A percentile compares a stretch with the other conserved stretches of the same genome.
Evolutionary conservation across 2,888 invertebrate genomes (phyloP).

Genomic region (Nasonia oneida): DNA sequence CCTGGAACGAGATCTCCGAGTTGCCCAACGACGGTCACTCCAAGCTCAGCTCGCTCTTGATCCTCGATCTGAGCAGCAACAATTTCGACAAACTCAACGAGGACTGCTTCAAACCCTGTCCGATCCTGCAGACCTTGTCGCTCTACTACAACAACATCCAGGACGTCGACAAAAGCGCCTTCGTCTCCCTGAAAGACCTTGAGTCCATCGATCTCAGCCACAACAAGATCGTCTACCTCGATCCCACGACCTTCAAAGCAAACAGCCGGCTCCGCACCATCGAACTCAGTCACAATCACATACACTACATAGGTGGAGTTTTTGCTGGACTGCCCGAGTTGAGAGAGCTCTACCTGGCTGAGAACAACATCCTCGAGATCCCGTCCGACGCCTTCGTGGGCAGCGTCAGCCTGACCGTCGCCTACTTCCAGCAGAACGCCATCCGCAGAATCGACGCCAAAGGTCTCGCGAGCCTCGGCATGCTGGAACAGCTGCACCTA

Average conservation of each 20-base stretch:
- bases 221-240: slow-evolving; percentile 90
- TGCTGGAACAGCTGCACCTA: slow-evolving; percentile 91
- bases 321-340: slow-evolving; percentile 90
- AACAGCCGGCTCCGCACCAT: slow-evolving; percentile 89
- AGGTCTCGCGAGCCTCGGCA: slow-evolving; percentile 86
- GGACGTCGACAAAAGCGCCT: slow-evolving; percentile 87
- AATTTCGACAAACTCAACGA: slow-evolving; percentile 88
- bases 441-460: slow-evolving; percentile 88
- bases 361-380: slow-evolving; percentile 93
- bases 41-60: slow-evolving; percentile 85
- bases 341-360: slow-evolving; percentile 91
- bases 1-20: slow-evolving; percentile 88
- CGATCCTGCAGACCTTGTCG: slow-evolving; percentile 88
- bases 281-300: slow-evolving; percentile 93
- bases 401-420: slow-evolving; percentile 87
- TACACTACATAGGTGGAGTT: slow-evolving; percentile 91
- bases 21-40: slow-evolving; percentile 85
- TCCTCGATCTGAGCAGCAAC: slow-evolving; percentile 93
- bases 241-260: slow-evolving; percentile 86
- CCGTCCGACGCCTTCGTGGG: slow-evolving; percentile 90
- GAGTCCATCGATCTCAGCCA: slow-evolving; percentile 93
- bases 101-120: slow-evolving; percentile 89
- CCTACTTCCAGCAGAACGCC: slow-evolving; percentile 93
- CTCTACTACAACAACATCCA: slow-evolving; percentile 92
- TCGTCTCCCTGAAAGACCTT: slow-evolving; percentile 86